Conservation (phyloP, 2,888 invertebrate genomes). For the Napeogenes inachia region DNA sequence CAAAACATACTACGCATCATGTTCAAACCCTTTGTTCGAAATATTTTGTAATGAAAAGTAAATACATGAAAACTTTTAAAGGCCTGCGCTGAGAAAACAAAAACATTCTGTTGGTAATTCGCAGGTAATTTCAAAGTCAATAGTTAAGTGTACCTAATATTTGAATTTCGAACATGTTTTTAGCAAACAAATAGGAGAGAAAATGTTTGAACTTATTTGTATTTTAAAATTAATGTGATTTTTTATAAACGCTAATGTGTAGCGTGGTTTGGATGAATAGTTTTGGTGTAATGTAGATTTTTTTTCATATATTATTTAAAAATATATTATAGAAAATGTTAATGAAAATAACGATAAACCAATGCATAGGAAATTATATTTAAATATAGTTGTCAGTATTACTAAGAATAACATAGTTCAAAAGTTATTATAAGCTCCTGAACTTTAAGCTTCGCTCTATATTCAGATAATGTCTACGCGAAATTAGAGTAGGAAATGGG, state of each 20-base stretch:
- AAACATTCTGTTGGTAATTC: constrained; percentile 23
- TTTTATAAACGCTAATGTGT: not conserved
- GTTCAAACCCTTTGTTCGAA: constrained; percentile 4
- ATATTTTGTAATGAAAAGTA: not conserved
- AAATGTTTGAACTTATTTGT: not conserved
- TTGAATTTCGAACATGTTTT: not conserved
- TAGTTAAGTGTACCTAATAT: constrained; percentile 2
- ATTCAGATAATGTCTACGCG: constrained; percentile 54
- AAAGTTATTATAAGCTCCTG: constrained; percentile 6
- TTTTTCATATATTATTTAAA: too few relatives aligned
- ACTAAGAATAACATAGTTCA: too few relatives aligned
- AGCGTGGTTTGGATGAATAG: too few relatives aligned
- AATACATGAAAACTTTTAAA: constrained; percentile 41
- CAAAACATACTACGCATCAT: too few relatives aligned
- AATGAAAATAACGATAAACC: too few relatives aligned
- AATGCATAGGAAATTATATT: too few relatives aligned
- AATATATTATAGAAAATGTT: too few relatives aligned
- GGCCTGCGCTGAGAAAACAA: constrained; percentile 29
- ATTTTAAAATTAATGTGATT: not conserved
- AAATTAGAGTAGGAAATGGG: constrained; percentile 73
- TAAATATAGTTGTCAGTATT: too few relatives aligned
- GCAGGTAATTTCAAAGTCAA: constrained; percentile 10
- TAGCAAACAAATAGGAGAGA: not conserved
- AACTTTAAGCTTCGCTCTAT: constrained; percentile 17
- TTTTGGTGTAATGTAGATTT: too few relatives aligned